phyloP scores from a whole-genome alignment of 2,888 invertebrate species.

The Volucella zonaria region DNA sequence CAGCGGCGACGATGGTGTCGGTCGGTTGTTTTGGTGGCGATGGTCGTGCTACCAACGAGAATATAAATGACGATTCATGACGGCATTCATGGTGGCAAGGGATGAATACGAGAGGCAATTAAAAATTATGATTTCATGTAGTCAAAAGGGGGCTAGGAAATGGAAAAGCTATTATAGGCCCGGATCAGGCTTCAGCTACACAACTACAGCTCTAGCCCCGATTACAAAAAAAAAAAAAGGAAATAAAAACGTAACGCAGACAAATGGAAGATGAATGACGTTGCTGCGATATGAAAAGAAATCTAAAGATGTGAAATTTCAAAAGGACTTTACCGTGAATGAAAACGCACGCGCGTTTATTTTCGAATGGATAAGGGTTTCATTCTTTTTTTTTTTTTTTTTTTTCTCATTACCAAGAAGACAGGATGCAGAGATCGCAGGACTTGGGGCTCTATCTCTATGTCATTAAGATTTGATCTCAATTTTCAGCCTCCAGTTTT shows the following conservation, averaged over 20 bases:
- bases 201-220: no score
- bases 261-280: slow-evolving; percentile 31
- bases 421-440: slow-evolving; percentile 28
- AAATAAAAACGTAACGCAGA: slow-evolving; percentile 31
- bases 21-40: background rate
- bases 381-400: background rate
- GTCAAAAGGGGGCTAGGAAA: background rate
- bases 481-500: background rate
- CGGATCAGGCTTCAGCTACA: background rate
- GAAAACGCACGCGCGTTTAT: slow-evolving; percentile 15
- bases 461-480: slow-evolving; percentile 15
- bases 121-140: slow-evolving; percentile 61
- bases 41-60: slow-evolving; percentile 5
- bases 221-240: no score
- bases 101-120: slow-evolving; percentile 65
- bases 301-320: slow-evolving; percentile 4
- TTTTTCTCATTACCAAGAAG: background rate
- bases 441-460: slow-evolving; percentile 18
- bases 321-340: slow-evolving; percentile 48
- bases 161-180: background rate
- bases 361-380: slow-evolving; percentile 10
- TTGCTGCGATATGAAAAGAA: background rate
- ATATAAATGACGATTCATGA: slow-evolving; percentile 32
- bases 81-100: slow-evolving; percentile 31
- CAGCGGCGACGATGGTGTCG: slow-evolving; percentile 7